Percentiles rank a stretch among this genome's conserved stretches.
These are phyloP conservation scores for Podotricha telesiphe DNA, from an alignment of 2,888 invertebrate genomes.

Conservation along the genomic window DNA sequence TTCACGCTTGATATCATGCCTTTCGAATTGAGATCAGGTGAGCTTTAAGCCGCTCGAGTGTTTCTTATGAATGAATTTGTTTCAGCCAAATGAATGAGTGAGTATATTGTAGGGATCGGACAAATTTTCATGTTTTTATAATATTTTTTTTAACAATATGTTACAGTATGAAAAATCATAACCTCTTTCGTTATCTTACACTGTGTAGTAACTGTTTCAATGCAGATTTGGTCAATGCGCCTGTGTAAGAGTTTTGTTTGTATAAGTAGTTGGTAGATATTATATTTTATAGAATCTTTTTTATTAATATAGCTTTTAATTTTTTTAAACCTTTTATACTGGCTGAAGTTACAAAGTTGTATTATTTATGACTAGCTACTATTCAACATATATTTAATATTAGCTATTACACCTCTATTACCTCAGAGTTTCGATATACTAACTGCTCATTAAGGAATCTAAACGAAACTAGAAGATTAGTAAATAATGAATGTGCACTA, in stretches of 20 bases:
- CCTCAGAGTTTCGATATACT: too few relatives aligned
- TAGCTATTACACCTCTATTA: too few relatives aligned
- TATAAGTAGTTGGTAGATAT: too few relatives aligned
- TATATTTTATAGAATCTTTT: too few relatives aligned
- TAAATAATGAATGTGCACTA: too few relatives aligned
- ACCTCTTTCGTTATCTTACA: slow-evolving; percentile 6
- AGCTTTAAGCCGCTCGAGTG: slow-evolving; percentile 55
- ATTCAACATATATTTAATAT: too few relatives aligned
- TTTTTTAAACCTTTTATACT: too few relatives aligned
- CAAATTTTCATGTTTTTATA: background rate
- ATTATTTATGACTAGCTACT: too few relatives aligned
- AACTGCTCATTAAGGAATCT: too few relatives aligned
- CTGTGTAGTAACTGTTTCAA: slow-evolving; percentile 3
- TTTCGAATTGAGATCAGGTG: slow-evolving; percentile 80
- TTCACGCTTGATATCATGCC: slow-evolving; percentile 76
- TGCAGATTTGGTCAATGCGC: slow-evolving; percentile 19
- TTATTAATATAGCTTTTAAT: too few relatives aligned
- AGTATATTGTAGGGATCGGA: background rate
- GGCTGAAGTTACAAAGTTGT: too few relatives aligned
- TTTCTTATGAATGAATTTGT: slow-evolving; percentile 33
- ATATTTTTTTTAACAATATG: slow-evolving; percentile 1
- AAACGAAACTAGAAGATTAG: too few relatives aligned
- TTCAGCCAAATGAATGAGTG: slow-evolving; percentile 27
- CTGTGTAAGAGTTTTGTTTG: slow-evolving; percentile 1
- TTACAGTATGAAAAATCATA: slow-evolving; percentile 4